Base-by-base conservation (phyloP, 2,797 vertebrate genomes). In the Silurus aristotelis region DNA sequence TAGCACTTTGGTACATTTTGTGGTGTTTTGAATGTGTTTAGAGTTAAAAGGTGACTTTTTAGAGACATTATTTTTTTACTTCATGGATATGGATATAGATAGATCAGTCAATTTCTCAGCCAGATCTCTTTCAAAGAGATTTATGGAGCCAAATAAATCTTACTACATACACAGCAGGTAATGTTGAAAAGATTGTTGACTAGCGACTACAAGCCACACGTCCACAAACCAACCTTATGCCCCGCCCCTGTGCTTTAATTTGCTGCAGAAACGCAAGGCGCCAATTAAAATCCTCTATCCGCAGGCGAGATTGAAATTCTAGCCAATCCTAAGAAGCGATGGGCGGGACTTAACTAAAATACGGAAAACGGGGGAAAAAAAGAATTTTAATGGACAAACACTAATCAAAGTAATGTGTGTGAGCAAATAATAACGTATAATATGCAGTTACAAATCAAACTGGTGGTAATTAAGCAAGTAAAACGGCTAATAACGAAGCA, bases 181-280 rank as follows among this genome's bases (percentile, higher is more conserved):
- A 58, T 48, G 17, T 19, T 27, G 15, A 27, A 55, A 55, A 56
- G 14, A 3, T n/a, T 38, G 5, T 61, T 17, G 25, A 22, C 10
- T 22, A 48, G 6, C 43, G 0, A 52, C 38, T 9, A 72, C 4
- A 12, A 56, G 61, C 63, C 79, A 63, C 79, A 82, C 84, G 84
- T 85, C 84, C 82, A 75, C 78, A 82, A 66, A 3, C 48, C 8
- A 46, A 15, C 46, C 8, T 8, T 60, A 48, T 19, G 55, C 64
- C 46, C 58, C 17, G 71, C 60, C 60, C 20, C 82, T 64, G 25
- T 5, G 0, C 17, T 0, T 3, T 52, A 60, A 83, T 75, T 83
- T 60, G 82, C 10, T 64, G 46, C 2, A 8, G 15, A 64, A 64
- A 52, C 6, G 0, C 25, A 66, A 6, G 13, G 46, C 1, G 5